These are phyloP conservation scores for Leptura quadrifasciata DNA, from an alignment of 2,888 invertebrate genomes.

Conservation along the genomic window DNA sequence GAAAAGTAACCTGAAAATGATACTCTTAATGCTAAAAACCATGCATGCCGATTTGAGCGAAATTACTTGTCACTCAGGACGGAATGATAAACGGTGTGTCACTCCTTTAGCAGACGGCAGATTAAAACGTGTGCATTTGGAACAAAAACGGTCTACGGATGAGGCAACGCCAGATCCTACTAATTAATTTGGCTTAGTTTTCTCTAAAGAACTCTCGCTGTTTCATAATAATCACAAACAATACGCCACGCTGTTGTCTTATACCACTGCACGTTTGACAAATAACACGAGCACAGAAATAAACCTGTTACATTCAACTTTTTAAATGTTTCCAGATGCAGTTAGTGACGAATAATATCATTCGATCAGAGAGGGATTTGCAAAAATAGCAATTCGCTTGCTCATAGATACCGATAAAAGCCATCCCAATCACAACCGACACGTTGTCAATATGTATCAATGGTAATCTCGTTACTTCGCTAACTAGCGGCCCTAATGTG, in stretches of 20 bases:
- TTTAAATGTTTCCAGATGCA: too few species aligned
- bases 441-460: constrained; percentile 1
- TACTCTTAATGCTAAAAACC: constrained; percentile 24
- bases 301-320: too few species aligned
- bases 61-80: constrained; percentile 51
- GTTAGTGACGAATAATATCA: too few species aligned
- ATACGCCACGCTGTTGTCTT: not conserved
- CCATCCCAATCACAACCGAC: not conserved
- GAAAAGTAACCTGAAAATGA: constrained; percentile 9
- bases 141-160: constrained; percentile 45
- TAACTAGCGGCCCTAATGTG: constrained; percentile 31
- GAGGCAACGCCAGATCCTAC: not conserved
- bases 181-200: constrained; percentile 36
- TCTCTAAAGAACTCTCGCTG: constrained; percentile 4
- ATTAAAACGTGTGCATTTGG: constrained; percentile 51
- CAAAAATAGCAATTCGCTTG: not conserved
- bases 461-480: constrained; percentile 2
- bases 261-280: too few species aligned
- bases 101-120: constrained; percentile 34
- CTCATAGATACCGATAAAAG: not conserved
- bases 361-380: not conserved
- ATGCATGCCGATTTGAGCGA: constrained; percentile 1
- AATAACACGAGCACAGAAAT: too few species aligned
- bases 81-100: constrained; percentile 54
- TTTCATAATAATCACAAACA: constrained; percentile 1